These are phyloP conservation scores for Anas platyrhynchos DNA, from an alignment of 2,113 vertebrate species.

Conservation along the genomic window DNA sequence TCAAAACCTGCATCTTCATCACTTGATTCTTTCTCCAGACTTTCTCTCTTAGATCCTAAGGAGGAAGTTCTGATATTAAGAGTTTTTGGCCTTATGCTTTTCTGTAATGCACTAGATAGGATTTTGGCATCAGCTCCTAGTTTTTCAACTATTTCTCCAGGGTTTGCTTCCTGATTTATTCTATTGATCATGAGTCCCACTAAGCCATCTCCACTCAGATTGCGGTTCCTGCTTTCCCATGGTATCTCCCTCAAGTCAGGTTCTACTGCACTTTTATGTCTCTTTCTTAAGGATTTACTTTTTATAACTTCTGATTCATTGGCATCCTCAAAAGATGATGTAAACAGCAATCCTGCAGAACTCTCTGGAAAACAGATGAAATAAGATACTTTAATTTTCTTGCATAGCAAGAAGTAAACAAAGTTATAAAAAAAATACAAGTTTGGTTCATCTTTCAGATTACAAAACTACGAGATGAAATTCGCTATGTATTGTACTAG, in stretches of 20 bases:
- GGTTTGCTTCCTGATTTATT: conserved; percentile 71
- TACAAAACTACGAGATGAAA: not conserved
- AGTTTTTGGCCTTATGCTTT: conserved; percentile 84
- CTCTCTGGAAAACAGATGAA: conserved; percentile 73
- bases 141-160: conserved; percentile 78
- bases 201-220: conserved; percentile 80
- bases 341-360: conserved; percentile 84
- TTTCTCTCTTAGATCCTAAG: conserved; percentile 75
- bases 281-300: conserved; percentile 78
- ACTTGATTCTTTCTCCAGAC: conserved; percentile 79
- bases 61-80: conserved; percentile 82
- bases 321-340: conserved; percentile 82
- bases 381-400: not conserved
- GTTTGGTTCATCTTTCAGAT: not conserved
- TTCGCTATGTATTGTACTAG: not conserved
- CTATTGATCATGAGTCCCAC: conserved; percentile 80
- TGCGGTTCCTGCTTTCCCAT: conserved; percentile 76
- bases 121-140: conserved; percentile 84
- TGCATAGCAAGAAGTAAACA: not conserved
- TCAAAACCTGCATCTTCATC: conserved; percentile 84
- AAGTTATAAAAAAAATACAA: not conserved
- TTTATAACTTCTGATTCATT: conserved; percentile 71
- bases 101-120: conserved; percentile 78
- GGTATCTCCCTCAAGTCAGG: conserved; percentile 74
- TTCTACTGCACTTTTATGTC: conserved; percentile 84